A percentile compares a stretch with the other conserved stretches of the same genome.
These are phyloP conservation scores for Scaptodrosophila lebanonensis DNA, from an alignment of 1,140 invertebrate species.

Conservation along the genomic window DNA sequence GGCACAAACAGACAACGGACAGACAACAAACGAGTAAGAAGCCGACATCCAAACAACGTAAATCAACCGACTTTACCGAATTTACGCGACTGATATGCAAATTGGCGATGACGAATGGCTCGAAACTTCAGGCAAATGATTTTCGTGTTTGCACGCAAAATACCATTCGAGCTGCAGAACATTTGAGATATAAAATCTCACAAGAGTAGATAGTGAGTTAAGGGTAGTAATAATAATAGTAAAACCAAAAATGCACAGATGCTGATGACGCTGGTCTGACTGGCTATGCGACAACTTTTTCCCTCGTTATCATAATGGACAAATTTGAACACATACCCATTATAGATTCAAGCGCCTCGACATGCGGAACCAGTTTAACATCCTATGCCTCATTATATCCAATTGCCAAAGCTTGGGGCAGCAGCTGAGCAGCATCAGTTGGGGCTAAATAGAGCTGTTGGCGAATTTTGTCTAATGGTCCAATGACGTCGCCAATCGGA, in stretches of 20 bases:
- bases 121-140: constrained; percentile 21
- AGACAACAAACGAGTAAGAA: no score
- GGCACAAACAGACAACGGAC: no score
- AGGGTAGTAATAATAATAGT: no score
- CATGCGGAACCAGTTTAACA: constrained; percentile 49
- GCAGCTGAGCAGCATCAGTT: background rate
- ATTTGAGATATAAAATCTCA: constrained; percentile 47
- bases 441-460: constrained; percentile 24
- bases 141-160: constrained; percentile 34
- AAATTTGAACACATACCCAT: constrained; percentile 10
- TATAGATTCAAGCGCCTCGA: constrained; percentile 15
- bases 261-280: no score
- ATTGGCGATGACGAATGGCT: constrained; percentile 57
- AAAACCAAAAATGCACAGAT: no score
- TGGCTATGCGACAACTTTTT: constrained; percentile 21
- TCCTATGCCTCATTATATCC: constrained; percentile 32
- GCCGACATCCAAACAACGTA: no score
- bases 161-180: constrained; percentile 17
- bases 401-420: constrained; percentile 26
- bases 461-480: constrained; percentile 2
- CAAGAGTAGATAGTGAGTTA: no score
- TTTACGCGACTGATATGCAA: constrained; percentile 34
- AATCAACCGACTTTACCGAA: constrained; percentile 18
- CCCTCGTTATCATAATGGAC: background rate
- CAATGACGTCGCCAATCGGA: constrained; percentile 34